Percentiles rank a stretch among this genome's conserved stretches.
Conservation (phyloP, 2,797 vertebrate species). For the Kryptopterus vitreolus region DNA sequence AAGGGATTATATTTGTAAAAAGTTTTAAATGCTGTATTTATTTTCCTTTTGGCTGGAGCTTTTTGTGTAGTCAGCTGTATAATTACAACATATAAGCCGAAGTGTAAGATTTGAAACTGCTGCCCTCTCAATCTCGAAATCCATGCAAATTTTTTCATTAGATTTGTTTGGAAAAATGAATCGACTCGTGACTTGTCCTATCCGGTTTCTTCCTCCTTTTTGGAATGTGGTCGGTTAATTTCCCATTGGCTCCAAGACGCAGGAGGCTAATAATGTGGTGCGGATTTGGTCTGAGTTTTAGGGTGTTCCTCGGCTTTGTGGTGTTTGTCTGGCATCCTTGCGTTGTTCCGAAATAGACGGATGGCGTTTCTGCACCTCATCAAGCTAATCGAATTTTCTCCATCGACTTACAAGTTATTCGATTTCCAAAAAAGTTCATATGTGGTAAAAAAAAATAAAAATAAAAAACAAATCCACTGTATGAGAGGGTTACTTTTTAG, state of each 20-base stretch:
- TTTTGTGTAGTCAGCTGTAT: too few species aligned
- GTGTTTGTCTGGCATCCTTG: slow-evolving; percentile 8
- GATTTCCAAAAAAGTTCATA: not conserved
- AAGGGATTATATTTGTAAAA: too few species aligned
- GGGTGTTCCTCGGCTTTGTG: slow-evolving; percentile 25
- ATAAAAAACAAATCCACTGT: not conserved
- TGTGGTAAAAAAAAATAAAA: not conserved
- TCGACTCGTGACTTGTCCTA: not conserved
- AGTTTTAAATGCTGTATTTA: too few species aligned
- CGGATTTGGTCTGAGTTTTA: slow-evolving; percentile 26
- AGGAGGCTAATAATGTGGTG: slow-evolving; percentile 6
- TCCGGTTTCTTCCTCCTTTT: slow-evolving; percentile 8
- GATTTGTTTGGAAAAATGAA: not conserved
- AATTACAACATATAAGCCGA: too few species aligned
- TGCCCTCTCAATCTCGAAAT: not conserved
- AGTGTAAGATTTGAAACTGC: not conserved
- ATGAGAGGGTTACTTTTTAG: not conserved
- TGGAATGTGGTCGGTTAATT: slow-evolving; percentile 8
- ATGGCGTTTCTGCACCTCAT: slow-evolving; percentile 16
- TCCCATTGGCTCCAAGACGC: not conserved
- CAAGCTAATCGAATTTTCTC: slow-evolving; percentile 24
- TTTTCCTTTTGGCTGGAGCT: too few species aligned
- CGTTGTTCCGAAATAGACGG: slow-evolving; percentile 28
- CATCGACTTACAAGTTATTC: not conserved
- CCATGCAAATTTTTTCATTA: slow-evolving; percentile 2